Evolutionary conservation across 2,888 invertebrate genomes (phyloP), one percentile per base, ranked within the genome.

Genomic region (Desoria tigrina): DNA sequence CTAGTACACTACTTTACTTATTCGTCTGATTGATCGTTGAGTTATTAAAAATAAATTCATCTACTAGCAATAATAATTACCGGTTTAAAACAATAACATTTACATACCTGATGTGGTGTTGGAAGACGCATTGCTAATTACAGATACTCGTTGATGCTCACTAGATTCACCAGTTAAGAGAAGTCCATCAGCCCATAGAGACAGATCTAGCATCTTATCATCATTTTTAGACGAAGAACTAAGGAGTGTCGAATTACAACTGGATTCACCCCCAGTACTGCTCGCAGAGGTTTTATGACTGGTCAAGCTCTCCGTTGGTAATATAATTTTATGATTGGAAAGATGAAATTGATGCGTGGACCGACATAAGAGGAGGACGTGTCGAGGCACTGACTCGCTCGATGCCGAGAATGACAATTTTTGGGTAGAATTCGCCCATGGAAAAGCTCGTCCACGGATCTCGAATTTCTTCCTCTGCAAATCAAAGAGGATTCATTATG

Each of bases 341-440:
- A 96, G 91, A 77, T 94, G 92, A 82, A 95, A 95, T 82, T 94
- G 74, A 83, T 98, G 97, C 26, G 95, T 94, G 77, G 92, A 91
- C 79, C 90, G 88, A 81, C 94, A 95, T 54, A 95, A 83, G 39
- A 89, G 87, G 77, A 94, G 84, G 69, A 97, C 83, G 80, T 93
- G 89, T 82, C 94, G 90, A 79, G 95, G 94, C 81, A 95, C 94
- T 79, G 92, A 92, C 81, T 97, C 97, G 79, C 89, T 92, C 61
- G 89, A 88, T 2, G 96, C 92, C 81, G 92, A 97, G 72, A 96
- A 86, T 1, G 91, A 92, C 74, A 93, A 88, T 74, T 83, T 82
- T 37, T 82, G 73, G 79, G 90, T 90, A 77, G 89, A 90, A 28
- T 78, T 79, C 23, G 81, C 80, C 54, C 81, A 81, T 62, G 85